These are phyloP conservation scores for Noctua comes DNA, from an alignment of 2,888 invertebrate species.

Conservation along the genomic window DNA sequence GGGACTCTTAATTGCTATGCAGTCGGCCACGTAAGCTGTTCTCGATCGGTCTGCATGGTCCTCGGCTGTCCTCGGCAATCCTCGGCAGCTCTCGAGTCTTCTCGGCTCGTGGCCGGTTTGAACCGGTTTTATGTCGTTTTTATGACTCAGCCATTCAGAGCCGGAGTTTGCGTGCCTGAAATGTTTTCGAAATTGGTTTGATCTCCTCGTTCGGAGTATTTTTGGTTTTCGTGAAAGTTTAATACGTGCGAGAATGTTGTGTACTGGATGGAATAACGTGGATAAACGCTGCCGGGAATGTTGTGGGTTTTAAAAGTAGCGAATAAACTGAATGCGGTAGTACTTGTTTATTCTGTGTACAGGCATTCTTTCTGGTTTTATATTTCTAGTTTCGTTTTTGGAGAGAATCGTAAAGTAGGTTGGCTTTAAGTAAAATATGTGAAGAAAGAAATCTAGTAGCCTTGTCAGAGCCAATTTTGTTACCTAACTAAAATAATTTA, in stretches of 20 bases:
- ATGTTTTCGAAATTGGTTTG: constrained; percentile 68
- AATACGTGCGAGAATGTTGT: constrained; percentile 62
- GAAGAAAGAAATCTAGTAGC: not conserved
- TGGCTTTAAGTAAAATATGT: constrained; percentile 8
- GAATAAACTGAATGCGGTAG: constrained; percentile 39
- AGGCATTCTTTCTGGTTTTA: constrained; percentile 26
- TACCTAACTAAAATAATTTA: not conserved
- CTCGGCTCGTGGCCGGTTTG: constrained; percentile 59
- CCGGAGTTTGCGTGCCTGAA: constrained; percentile 66
- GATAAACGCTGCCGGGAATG: constrained; percentile 37
- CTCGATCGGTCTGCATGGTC: constrained; percentile 60
- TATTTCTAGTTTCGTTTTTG: constrained; percentile 35
- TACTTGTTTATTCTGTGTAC: constrained; percentile 37
- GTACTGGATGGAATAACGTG: constrained; percentile 45
- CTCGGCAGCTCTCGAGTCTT: constrained; percentile 59
- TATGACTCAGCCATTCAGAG: constrained; percentile 66
- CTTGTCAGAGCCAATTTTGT: not conserved
- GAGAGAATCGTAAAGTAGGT: constrained; percentile 24
- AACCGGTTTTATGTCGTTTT: constrained; percentile 70
- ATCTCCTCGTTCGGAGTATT: constrained; percentile 60
- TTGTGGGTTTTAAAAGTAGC: constrained; percentile 46
- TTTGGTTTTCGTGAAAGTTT: constrained; percentile 66
- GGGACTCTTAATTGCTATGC: constrained; percentile 76
- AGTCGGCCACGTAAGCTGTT: constrained; percentile 75
- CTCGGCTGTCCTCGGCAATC: constrained; percentile 59